Base-by-base conservation (phyloP, 2,888 invertebrate genomes). In the Agriopis marginaria region DNA sequence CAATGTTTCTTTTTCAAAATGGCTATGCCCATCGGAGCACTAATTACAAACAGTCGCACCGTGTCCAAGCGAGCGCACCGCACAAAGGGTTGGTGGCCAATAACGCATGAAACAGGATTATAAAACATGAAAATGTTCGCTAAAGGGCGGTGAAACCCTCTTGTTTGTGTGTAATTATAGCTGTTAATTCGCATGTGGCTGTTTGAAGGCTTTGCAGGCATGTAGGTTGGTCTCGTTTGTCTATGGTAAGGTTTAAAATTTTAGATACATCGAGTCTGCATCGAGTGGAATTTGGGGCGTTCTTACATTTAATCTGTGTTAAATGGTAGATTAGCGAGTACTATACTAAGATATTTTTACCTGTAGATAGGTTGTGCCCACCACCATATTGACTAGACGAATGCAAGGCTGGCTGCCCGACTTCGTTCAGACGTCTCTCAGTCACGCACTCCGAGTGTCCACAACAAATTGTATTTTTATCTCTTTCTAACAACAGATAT, bases 81-180 rank as follows among this genome's bases (percentile, higher is more conserved):
- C 81, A 86, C 88, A 89, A 89, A 90, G 90, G 89, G 89, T 83
- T 82, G 79, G 79, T 76, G 76, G 81, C 90, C 92, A 93, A 93
- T 93, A 93, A 93, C 89, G 93, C 93, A 93, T 93, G 91, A 89
- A 93, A 93, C 92, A 88, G 88, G 93, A 93, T 93, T 93, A 90
- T 88, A 88, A 89, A 91, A 93, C 91, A 91, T 91, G 92, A 90
- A 93, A 91, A 92, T 88, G 89, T 79, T 83, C 85, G 81, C 82
- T 86, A 90, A 90, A 90, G 91, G 91, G 90, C 86, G 81, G 83
- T 82, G 55, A 84, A 75, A 79, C 82, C 85, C 82, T 78, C 79
- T 77, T 77, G 81, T 86, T 84, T 85, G 86, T 84, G 82, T 88
- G 89, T 90, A 90, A 92, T 92, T 92, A 92, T 90, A 88, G 86